Percentiles rank a stretch among this genome's conserved stretches.
Conservation (phyloP, 2,113 vertebrate species). For the Salvelinus namaycush region DNA sequence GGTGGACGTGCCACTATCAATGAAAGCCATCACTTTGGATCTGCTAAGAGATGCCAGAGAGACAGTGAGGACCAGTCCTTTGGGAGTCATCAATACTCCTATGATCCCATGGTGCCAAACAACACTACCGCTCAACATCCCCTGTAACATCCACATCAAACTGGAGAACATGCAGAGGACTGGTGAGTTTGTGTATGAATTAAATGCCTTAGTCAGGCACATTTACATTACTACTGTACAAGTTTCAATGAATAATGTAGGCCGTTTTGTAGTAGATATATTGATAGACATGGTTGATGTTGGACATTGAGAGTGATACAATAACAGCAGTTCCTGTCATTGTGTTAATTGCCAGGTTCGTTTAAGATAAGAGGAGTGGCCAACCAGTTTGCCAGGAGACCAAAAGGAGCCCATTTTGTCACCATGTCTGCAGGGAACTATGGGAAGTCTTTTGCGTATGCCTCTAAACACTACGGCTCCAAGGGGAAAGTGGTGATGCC, state of each 20-base stretch:
- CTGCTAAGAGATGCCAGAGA: constrained; percentile 67
- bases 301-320: constrained; percentile 1
- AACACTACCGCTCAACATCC: constrained; percentile 54
- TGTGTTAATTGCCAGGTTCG: constrained; percentile 61
- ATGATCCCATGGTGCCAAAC: constrained; percentile 70
- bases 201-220: background rate
- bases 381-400: constrained; percentile 73
- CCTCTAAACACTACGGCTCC: constrained; percentile 70
- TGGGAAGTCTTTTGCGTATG: constrained; percentile 77
- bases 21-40: constrained; percentile 61
- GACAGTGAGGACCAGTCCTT: constrained; percentile 67
- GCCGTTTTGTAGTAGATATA: no score
- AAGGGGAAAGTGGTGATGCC: constrained; percentile 80
- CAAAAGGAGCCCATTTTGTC: constrained; percentile 61
- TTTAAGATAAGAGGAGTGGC: constrained; percentile 80
- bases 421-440: constrained; percentile 82
- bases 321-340: background rate
- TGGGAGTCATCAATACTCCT: constrained; percentile 76
- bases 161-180: constrained; percentile 80
- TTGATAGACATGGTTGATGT: background rate
- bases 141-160: constrained; percentile 69
- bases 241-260: no score
- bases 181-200: constrained; percentile 45
- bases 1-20: constrained; percentile 42
- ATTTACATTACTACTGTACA: background rate